phyloP scores from a whole-genome alignment of 92 coral and sea anemone species.

The Porites cylindrica region DNA sequence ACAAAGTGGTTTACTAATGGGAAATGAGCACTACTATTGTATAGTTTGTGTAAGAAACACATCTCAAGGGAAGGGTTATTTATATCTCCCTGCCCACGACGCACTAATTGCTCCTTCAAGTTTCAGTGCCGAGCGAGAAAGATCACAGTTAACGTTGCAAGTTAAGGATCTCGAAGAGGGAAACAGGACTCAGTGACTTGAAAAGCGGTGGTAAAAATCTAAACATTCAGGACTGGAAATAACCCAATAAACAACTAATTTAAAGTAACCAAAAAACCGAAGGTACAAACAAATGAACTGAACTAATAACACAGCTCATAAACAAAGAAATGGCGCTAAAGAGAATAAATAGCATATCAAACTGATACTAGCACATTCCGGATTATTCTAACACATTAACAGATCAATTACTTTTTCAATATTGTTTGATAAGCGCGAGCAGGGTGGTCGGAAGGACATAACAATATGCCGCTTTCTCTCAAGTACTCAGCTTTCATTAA shows the following conservation, averaged over 20 bases:
- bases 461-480: too few species aligned
- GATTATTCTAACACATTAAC: too few species aligned
- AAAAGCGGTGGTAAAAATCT: neutral
- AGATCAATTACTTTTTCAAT: too few species aligned
- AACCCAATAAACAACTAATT: neutral
- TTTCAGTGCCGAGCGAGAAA: neutral
- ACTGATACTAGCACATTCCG: neutral
- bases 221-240: neutral
- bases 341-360: conserved; percentile 29
- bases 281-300: neutral
- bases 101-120: conserved; percentile 16
- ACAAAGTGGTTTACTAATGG: conserved; percentile 12
- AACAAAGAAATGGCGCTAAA: conserved; percentile 1
- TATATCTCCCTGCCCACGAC: neutral
- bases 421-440: neutral
- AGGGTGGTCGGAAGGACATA: too few species aligned
- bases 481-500: too few species aligned
- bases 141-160: neutral
- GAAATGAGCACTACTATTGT: conserved; percentile 19
- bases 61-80: conserved; percentile 33
- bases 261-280: neutral
- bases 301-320: neutral
- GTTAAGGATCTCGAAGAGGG: neutral
- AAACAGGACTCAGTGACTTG: neutral
- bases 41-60: neutral